Percentiles rank a stretch among this genome's conserved stretches.
These are phyloP conservation scores for Anser brachyrhynchus DNA, from an alignment of 2,113 vertebrate species.

Conservation along the genomic window DNA sequence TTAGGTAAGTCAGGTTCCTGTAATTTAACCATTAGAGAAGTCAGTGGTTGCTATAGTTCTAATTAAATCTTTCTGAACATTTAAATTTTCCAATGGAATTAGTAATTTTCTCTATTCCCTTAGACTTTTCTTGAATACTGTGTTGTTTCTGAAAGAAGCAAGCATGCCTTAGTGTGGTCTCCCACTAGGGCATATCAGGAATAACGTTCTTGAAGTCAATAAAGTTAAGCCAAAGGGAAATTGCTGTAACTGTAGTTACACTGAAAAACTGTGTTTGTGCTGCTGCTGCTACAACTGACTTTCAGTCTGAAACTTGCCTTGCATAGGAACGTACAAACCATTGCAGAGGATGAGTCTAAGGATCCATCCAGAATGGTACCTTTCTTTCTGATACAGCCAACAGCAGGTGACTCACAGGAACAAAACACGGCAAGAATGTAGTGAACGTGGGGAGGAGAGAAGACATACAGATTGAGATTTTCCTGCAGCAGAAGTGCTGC, in stretches of 20 bases:
- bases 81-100: not conserved
- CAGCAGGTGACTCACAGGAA: not conserved
- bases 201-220: not conserved
- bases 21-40: not conserved
- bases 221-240: not conserved
- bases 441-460: not conserved
- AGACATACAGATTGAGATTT: not conserved
- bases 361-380: not conserved
- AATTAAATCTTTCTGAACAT: not conserved
- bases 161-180: not conserved
- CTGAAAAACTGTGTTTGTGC: not conserved
- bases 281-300: not conserved
- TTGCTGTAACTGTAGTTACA: not conserved
- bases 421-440: not conserved
- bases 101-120: not conserved
- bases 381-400: not conserved
- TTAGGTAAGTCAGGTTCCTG: not conserved
- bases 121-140: not conserved
- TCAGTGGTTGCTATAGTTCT: not conserved
- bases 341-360: not conserved
- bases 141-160: not conserved
- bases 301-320: not conserved
- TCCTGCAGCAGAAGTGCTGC: not conserved
- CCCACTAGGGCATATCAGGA: not conserved
- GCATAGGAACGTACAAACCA: not conserved